Evolutionary conservation across 2,888 invertebrate genomes (phyloP).

Genomic region (Phrixothrix hirtus): DNA sequence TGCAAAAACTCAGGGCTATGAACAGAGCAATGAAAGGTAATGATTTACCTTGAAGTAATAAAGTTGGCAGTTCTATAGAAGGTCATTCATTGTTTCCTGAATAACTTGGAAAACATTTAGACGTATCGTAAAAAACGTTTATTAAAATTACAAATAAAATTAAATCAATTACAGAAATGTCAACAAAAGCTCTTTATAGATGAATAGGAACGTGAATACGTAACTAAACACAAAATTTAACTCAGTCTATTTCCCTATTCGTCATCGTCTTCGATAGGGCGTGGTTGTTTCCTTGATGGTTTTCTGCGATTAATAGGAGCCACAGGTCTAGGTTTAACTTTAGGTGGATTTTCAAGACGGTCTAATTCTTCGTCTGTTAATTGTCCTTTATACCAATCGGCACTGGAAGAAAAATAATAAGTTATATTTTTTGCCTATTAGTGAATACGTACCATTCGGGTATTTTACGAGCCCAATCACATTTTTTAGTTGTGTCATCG

Average conservation of each 20-base stretch:
- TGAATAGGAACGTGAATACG: constrained; percentile 16
- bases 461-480: constrained; percentile 86
- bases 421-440: neutral
- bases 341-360: constrained; percentile 78
- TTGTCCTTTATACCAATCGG: constrained; percentile 87
- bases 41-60: too few relatives aligned
- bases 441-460: constrained; percentile 75
- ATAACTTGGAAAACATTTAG: too few relatives aligned
- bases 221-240: constrained; percentile 9
- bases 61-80: too few relatives aligned
- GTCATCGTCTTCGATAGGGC: constrained; percentile 32
- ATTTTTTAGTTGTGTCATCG: constrained; percentile 75
- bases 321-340: constrained; percentile 63
- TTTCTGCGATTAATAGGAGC: constrained; percentile 59
- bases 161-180: constrained; percentile 1
- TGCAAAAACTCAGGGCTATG: too few relatives aligned
- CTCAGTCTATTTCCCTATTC: constrained; percentile 25
- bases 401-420: constrained; percentile 59
- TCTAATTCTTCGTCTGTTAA: constrained; percentile 79
- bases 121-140: too few relatives aligned
- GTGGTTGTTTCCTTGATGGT: constrained; percentile 48
- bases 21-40: too few relatives aligned
- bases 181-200: constrained; percentile 4
- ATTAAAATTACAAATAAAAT: neutral
- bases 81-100: too few relatives aligned